These are phyloP conservation scores for Propithecus deckenii DNA, from an alignment of 2,797 vertebrate genomes.

Conservation along the genomic window DNA sequence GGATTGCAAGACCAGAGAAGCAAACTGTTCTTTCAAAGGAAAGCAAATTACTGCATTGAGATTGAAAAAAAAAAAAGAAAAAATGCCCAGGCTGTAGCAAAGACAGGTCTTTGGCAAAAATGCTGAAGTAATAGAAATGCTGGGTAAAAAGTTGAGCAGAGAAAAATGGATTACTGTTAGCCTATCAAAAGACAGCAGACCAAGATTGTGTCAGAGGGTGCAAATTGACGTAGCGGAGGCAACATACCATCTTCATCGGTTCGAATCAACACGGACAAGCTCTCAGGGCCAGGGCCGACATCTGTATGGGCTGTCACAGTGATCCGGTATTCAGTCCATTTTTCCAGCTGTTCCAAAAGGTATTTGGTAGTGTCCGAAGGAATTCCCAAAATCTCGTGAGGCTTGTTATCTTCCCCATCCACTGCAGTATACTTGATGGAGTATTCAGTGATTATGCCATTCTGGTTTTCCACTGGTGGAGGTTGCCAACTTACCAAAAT, in stretches of 20 bases:
- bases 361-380: conserved; percentile 92
- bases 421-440: conserved; percentile 91
- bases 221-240: conserved; percentile 85
- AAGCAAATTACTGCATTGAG: conserved; percentile 64
- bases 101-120: conserved; percentile 80
- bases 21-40: conserved; percentile 63
- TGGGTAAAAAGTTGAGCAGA: conserved; percentile 78
- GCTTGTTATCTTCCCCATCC: conserved; percentile 93
- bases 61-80: conserved; percentile 64
- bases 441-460: conserved; percentile 96
- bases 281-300: conserved; percentile 97
- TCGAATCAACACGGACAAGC: conserved; percentile 94
- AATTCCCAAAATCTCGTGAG: conserved; percentile 90
- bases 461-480: conserved; percentile 94
- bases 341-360: conserved; percentile 99
- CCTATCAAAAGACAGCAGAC: conserved; percentile 84
- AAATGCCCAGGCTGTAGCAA: conserved; percentile 68
- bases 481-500: conserved; percentile 99
- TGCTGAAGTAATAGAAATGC: conserved; percentile 58
- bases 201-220: conserved; percentile 81
- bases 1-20: conserved; percentile 60
- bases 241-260: conserved; percentile 99
- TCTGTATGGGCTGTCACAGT: conserved; percentile 96
- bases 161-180: conserved; percentile 77
- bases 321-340: conserved; percentile 99